These are phyloP conservation scores for Lathronympha strigana DNA, from an alignment of 2,888 invertebrate genomes.

Conservation along the genomic window DNA sequence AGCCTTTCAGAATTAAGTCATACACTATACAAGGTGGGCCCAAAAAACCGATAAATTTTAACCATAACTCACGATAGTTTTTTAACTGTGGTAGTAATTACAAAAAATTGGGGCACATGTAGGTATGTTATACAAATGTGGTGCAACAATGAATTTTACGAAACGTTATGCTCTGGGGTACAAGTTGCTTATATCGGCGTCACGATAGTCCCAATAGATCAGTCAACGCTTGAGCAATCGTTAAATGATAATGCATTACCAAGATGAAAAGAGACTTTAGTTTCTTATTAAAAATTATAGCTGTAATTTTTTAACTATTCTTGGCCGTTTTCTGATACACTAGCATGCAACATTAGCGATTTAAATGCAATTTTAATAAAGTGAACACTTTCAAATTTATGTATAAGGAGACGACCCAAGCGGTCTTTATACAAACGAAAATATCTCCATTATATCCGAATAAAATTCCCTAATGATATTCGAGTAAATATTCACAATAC, in stretches of 20 bases:
- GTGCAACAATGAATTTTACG: conserved; percentile 45
- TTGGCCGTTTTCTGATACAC: conserved; percentile 57
- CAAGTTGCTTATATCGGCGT: conserved; percentile 50
- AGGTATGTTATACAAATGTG: conserved; percentile 58
- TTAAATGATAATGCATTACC: conserved; percentile 57
- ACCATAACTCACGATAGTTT: neutral
- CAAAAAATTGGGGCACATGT: conserved; percentile 67
- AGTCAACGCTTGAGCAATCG: conserved; percentile 78
- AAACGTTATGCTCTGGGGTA: conserved; percentile 42
- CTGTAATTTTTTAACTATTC: conserved; percentile 48
- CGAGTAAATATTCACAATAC: conserved; percentile 81
- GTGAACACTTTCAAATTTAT: conserved; percentile 81
- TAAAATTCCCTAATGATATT: conserved; percentile 76
- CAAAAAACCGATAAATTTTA: neutral
- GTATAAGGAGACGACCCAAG: conserved; percentile 68
- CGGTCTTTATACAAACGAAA: conserved; percentile 62
- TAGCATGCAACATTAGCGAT: conserved; percentile 78
- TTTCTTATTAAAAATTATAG: conserved; percentile 45
- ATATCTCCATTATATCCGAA: conserved; percentile 66
- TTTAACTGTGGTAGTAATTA: conserved; percentile 49
- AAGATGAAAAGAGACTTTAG: conserved; percentile 37
- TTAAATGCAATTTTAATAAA: conserved; percentile 81
- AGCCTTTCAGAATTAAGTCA: too few relatives aligned
- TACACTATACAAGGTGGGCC: too few relatives aligned
- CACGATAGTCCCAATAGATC: conserved; percentile 54